These are phyloP conservation scores for Lepidurus arcticus DNA, from an alignment of 1,140 invertebrate genomes.

Conservation along the genomic window DNA sequence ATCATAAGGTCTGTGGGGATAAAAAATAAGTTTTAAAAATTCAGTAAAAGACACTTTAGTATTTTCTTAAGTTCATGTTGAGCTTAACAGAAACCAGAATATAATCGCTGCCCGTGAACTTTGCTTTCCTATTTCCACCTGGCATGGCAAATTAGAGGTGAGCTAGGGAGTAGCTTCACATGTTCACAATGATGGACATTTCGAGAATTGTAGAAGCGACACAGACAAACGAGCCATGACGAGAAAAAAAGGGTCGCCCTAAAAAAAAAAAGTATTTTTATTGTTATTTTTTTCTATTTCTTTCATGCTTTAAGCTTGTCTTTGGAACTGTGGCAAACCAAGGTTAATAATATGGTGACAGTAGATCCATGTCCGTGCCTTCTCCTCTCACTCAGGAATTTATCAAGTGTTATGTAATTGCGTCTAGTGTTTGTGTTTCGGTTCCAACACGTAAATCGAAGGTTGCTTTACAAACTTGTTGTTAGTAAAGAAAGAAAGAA, in stretches of 20 bases:
- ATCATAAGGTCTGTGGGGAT: background rate
- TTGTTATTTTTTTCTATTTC: background rate
- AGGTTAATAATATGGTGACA: background rate
- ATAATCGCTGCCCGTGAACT: background rate
- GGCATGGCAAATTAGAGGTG: background rate
- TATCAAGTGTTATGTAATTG: too few species aligned
- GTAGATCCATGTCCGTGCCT: background rate
- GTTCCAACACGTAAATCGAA: background rate
- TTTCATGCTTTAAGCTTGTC: background rate
- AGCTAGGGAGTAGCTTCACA: background rate
- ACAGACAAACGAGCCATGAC: constrained; percentile 8
- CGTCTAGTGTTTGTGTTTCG: background rate
- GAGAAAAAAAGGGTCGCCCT: background rate
- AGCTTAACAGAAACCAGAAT: background rate
- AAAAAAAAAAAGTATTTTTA: background rate
- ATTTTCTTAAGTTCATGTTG: background rate
- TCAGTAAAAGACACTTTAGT: background rate
- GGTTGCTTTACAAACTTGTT: background rate
- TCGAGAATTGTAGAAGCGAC: background rate
- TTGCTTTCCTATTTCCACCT: background rate
- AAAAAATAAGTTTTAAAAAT: background rate
- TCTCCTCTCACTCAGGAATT: too few species aligned
- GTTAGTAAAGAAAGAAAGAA: background rate
- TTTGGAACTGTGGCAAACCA: background rate
- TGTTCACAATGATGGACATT: constrained; percentile 1